Evolutionary conservation across 1,140 invertebrate species (phyloP).

Genomic region (Macrobrachium nipponense): DNA sequence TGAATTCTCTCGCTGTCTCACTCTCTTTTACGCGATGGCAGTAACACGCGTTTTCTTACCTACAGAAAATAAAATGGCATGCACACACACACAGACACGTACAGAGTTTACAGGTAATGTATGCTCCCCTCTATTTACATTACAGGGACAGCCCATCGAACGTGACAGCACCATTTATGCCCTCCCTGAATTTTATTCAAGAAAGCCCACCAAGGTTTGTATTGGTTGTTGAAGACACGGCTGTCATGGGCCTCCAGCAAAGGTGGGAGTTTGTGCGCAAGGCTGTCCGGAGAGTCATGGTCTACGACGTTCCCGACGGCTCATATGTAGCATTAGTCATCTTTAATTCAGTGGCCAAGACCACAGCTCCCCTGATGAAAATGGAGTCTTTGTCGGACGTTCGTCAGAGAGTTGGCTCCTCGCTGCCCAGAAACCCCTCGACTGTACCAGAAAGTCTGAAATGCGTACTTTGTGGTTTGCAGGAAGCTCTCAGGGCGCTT

Average conservation of each 20-base stretch:
- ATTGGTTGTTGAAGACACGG: constrained; percentile 40
- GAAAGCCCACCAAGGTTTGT: constrained; percentile 16
- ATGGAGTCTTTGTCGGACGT: constrained; percentile 60
- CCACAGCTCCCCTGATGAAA: constrained; percentile 43
- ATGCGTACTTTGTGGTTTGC: constrained; percentile 58
- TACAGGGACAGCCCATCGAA: constrained; percentile 19
- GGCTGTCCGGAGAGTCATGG: constrained; percentile 58
- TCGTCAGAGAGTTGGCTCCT: constrained; percentile 60
- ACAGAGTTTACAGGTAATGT: background rate
- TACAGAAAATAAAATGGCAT: too few species aligned
- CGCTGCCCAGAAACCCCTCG: constrained; percentile 60
- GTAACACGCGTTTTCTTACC: too few species aligned
- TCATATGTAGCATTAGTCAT: constrained; percentile 49
- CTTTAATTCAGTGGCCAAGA: constrained; percentile 54
- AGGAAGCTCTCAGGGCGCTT: constrained; percentile 52
- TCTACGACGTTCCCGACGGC: constrained; percentile 59
- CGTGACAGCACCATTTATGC: background rate
- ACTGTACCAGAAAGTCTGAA: constrained; percentile 58
- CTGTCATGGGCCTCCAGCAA: constrained; percentile 55
- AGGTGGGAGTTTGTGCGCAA: constrained; percentile 62
- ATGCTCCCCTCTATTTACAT: background rate
- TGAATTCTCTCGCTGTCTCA: too few species aligned
- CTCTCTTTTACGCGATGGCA: too few species aligned
- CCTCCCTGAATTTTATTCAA: constrained; percentile 27
- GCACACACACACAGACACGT: too few species aligned